Percentiles rank a stretch among this genome's conserved stretches.
These are phyloP conservation scores for Shinisaurus crocodilurus DNA, from an alignment of 2,113 vertebrate species.

Conservation along the genomic window DNA sequence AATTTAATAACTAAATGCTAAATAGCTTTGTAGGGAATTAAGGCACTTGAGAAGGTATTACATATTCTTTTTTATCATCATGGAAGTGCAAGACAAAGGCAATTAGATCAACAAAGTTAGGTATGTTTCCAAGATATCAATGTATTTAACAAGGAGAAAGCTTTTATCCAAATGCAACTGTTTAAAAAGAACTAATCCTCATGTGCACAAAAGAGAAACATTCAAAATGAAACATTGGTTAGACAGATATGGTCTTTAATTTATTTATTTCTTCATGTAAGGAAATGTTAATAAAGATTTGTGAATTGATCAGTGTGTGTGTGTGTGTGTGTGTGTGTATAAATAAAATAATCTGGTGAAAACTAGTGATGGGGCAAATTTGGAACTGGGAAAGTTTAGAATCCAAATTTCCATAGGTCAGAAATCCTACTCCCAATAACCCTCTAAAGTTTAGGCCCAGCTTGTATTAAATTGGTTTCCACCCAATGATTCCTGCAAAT, in stretches of 20 bases:
- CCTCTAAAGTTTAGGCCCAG: too few relatives aligned
- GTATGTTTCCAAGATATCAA: slow-evolving; percentile 31
- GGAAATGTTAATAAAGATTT: background rate
- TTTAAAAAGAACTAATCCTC: slow-evolving; percentile 47
- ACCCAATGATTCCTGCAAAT: too few relatives aligned
- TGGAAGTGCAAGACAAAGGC: slow-evolving; percentile 48
- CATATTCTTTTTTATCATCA: slow-evolving; percentile 48
- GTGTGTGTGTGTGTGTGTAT: too few relatives aligned
- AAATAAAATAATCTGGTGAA: too few relatives aligned
- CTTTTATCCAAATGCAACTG: slow-evolving; percentile 25
- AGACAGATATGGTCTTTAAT: background rate
- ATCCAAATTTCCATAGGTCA: too few relatives aligned
- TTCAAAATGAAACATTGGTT: slow-evolving; percentile 32
- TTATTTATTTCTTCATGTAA: background rate
- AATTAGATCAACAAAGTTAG: slow-evolving; percentile 54
- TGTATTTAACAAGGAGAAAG: slow-evolving; percentile 52
- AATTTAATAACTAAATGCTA: slow-evolving; percentile 64
- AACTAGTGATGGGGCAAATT: too few relatives aligned
- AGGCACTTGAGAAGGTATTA: slow-evolving; percentile 59
- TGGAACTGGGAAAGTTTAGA: too few relatives aligned
- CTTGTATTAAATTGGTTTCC: too few relatives aligned
- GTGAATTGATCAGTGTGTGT: background rate
- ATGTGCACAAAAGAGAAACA: slow-evolving; percentile 5
- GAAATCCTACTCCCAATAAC: too few relatives aligned
- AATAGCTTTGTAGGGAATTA: slow-evolving; percentile 51